Conservation (phyloP, 2,797 vertebrate species). For the Phalloptychus januarius region DNA sequence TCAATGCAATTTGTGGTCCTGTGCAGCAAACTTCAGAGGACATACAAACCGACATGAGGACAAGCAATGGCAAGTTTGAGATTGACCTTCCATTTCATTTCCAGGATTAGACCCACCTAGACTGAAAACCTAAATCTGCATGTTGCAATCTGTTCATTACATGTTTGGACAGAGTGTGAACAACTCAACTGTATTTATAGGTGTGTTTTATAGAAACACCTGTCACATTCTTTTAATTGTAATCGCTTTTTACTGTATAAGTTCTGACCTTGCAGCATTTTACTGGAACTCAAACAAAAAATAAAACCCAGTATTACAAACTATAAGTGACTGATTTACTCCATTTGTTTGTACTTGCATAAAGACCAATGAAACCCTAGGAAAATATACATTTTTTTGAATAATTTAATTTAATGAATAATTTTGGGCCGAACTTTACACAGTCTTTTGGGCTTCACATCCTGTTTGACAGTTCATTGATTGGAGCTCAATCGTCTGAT, state of each 20-base stretch:
- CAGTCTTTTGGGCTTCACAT: no score
- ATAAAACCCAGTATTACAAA: conserved; percentile 63
- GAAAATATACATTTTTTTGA: no score
- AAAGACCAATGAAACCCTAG: no score
- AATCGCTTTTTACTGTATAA: conserved; percentile 58
- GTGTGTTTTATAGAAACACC: conserved; percentile 46
- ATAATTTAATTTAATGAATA: no score
- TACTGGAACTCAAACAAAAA: conserved; percentile 45
- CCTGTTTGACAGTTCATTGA: no score
- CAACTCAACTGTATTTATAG: conserved; percentile 66
- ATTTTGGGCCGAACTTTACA: no score
- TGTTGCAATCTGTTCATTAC: conserved; percentile 60
- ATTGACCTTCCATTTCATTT: conserved; percentile 81
- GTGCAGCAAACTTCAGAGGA: conserved; percentile 72
- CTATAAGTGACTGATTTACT: conserved; percentile 27
- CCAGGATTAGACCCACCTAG: conserved; percentile 62
- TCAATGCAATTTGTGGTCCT: conserved; percentile 58
- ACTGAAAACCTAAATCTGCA: conserved; percentile 43
- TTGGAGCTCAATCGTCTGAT: no score
- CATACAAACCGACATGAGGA: conserved; percentile 68
- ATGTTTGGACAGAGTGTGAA: conserved; percentile 42
- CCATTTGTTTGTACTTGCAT: neutral
- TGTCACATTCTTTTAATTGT: conserved; percentile 67
- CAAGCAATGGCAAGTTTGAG: conserved; percentile 81
- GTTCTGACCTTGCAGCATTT: conserved; percentile 48